Conservation (phyloP, 2,888 invertebrate genomes). For the Geotrupes spiniger region DNA sequence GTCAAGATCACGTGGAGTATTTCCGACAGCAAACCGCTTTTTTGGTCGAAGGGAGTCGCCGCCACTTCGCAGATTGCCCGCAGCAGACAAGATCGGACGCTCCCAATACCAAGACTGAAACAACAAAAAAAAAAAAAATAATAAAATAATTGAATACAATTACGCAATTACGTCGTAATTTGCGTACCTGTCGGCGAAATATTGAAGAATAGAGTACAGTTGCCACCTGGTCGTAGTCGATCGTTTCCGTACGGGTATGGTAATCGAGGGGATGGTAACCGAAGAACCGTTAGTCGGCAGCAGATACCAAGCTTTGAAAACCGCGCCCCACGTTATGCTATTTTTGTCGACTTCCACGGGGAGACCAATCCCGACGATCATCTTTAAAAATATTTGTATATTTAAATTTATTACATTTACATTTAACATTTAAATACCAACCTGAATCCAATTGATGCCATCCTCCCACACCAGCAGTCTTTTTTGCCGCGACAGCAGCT, state of each 20-base stretch:
- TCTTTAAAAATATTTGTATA: conserved; percentile 47
- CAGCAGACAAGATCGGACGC: conserved; percentile 67
- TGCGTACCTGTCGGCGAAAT: conserved; percentile 41
- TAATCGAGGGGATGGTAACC: conserved; percentile 51
- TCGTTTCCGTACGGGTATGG: conserved; percentile 31
- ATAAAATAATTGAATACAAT: too few species aligned
- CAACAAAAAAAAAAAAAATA: too few species aligned
- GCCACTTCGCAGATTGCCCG: conserved; percentile 76
- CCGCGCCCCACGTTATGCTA: conserved; percentile 63
- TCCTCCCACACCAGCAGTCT: conserved; percentile 58
- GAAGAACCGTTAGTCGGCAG: conserved; percentile 62
- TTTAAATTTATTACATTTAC: conserved; percentile 9
- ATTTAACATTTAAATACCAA: conserved; percentile 40
- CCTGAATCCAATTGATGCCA: conserved; percentile 61
- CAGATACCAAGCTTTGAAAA: conserved; percentile 66
- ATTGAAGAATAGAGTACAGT: conserved; percentile 40
- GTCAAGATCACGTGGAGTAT: conserved; percentile 70
- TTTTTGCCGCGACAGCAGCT: conserved; percentile 47
- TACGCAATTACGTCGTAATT: too few species aligned
- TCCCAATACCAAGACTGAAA: conserved; percentile 60
- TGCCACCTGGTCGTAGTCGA: conserved; percentile 43
- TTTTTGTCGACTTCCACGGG: conserved; percentile 63
- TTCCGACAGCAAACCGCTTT: conserved; percentile 68
- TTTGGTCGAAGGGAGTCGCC: conserved; percentile 62
- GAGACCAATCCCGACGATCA: conserved; percentile 65